Base-by-base conservation (phyloP, 2,113 vertebrate species). In the Muscicapa adusta region DNA sequence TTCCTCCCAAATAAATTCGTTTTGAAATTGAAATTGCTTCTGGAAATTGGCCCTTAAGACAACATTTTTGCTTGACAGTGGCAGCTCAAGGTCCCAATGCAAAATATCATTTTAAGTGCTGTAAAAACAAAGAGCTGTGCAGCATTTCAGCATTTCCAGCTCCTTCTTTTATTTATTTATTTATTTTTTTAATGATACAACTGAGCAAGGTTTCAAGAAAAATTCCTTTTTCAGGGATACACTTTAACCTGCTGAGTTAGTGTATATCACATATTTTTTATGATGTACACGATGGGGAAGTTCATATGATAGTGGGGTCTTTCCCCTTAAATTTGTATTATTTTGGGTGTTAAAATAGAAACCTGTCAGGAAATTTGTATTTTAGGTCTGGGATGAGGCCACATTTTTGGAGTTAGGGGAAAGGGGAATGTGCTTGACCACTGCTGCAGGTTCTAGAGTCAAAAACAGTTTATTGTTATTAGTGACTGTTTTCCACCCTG, bases 21-120 rank as follows among this genome's bases (percentile, higher is more conserved):
- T 93, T 95, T 93, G 85, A 95, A 95, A 91, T 94, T 79, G 71
- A 94, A 94, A 95, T 91, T 34, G 63, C 18, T 82, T 28, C 63
- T 3, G 75, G 93, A 95, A 95, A 91, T 83, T 34, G 25, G 74
- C 62, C 62, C 78, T 96, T 83, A 73, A 80, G 42, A 57, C 38
- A 90, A 80, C 85, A 77, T 85, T 95, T 94, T 89, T 43, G 33
- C 40, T 85, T 83, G 66, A 34, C 54, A 62, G 60, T 31, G 75
- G 57, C 77, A 92, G 22, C 65, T 48, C 43, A 3, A 84, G 53
- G 83, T 63, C 53, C 11, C 0, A 0, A 4, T 26, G 56, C 40
- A 51, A 87, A 85, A 75, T 36, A 75, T 42, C 14, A 6, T 34
- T 78, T 48, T 40, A 80, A 92, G 83, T 56, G 60, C 68, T 76